Evolutionary conservation across 2,113 vertebrate species (phyloP).

Genomic region (Mesembrinibis cayennensis): DNA sequence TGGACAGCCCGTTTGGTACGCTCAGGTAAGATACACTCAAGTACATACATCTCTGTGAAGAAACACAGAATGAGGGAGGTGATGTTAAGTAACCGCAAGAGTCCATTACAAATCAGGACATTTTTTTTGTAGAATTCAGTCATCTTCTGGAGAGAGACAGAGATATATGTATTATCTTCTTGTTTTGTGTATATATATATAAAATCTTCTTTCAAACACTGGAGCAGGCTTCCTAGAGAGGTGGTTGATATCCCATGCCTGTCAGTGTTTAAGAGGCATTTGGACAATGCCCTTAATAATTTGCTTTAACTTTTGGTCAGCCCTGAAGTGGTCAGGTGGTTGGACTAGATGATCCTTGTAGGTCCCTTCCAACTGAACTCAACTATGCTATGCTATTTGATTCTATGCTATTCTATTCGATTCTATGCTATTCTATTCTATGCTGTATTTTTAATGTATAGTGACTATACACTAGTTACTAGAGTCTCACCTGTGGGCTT

Average conservation of each 20-base stretch:
- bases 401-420: not conserved
- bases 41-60: not conserved
- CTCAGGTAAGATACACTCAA: slow-evolving; percentile 81
- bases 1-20: slow-evolving; percentile 85
- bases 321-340: not conserved
- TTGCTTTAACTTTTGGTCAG: not conserved
- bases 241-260: not conserved
- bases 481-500: not conserved
- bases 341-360: not conserved
- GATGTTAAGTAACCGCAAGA: not conserved
- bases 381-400: not conserved
- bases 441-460: not conserved
- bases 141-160: not conserved
- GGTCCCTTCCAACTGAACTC: not conserved
- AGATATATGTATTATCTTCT: not conserved
- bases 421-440: not conserved
- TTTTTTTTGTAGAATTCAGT: not conserved
- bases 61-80: not conserved
- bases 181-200: too few relatives aligned
- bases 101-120: not conserved
- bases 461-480: not conserved
- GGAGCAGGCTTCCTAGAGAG: not conserved
- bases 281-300: not conserved
- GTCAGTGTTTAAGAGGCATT: not conserved
- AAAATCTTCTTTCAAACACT: not conserved